Base-by-base conservation (phyloP, 2,113 vertebrate genomes). In the Helogale parvula region DNA sequence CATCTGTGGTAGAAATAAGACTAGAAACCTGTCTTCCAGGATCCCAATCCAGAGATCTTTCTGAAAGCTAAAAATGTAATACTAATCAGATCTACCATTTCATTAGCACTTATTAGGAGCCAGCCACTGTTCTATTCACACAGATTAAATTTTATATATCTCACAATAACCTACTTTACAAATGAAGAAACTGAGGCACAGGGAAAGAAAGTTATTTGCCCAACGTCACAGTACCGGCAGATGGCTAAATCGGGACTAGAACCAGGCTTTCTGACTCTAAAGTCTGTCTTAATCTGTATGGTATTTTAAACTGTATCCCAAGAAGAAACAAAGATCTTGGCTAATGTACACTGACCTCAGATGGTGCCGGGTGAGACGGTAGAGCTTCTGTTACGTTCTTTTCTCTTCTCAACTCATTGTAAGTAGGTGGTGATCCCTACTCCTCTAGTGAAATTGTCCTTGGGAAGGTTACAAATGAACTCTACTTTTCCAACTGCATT, bases 261-360 rank as follows among this genome's bases (percentile, higher is more conserved):
- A 87, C 31, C 38, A 94, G 31, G 65, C 50, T 80, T 50, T 80
- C 10, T 80, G 63, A 80, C 50, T 60, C 63, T 63, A 94, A 82
- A 81, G 5, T 88, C 38, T 81, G 52, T 71, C 76, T 66, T 87
- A 79, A 79, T 35, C 66, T 50, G 25, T 38, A 72, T 88, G 52
- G 52, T 81, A 72, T 88, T 50, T 52, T 38, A 35, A 50, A 88
- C 17, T 88, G 52, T 19, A 33, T 57, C 12, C 31, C 84, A 80
- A 88, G 50, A 88, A 94, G 63, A 88, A 94, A 80, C 31, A 81
- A 86, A 50, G 31, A 16, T 88, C 38, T 88, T 88, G 65, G 65
- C 81, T 63, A 63, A 72, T 71, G 63, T 31, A 41, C 38, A 81
- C 63, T n/a, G 16, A 94, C 27, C 50, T 81, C 50, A 81, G 23